Conservation (phyloP, 2,113 vertebrate species). For the Rana temporaria region DNA sequence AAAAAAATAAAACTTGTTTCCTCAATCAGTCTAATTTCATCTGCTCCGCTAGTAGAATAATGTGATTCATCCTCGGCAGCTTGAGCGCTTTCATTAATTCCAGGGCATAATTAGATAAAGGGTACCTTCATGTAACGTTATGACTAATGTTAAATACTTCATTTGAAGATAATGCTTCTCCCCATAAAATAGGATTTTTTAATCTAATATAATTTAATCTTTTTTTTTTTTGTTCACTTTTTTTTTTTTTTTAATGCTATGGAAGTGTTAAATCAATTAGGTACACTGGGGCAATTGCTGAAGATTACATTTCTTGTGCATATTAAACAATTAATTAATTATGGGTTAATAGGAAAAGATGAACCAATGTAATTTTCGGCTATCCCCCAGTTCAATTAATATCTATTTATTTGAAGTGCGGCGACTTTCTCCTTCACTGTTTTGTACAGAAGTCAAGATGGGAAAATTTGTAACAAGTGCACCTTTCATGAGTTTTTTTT, state of each 20-base stretch:
- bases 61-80: slow-evolving; percentile 29
- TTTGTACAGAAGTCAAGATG: neutral
- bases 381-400: slow-evolving; percentile 34
- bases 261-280: slow-evolving; percentile 50
- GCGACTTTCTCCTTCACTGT: slow-evolving; percentile 33
- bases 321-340: slow-evolving; percentile 50
- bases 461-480: neutral
- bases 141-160: slow-evolving; percentile 52
- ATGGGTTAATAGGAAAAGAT: slow-evolving; percentile 39
- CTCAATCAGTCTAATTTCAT: slow-evolving; percentile 38
- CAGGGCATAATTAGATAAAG: slow-evolving; percentile 52
- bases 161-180: slow-evolving; percentile 39
- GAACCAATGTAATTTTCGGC: slow-evolving; percentile 24
- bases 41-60: slow-evolving; percentile 54
- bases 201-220: slow-evolving; percentile 16
- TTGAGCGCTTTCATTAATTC: slow-evolving; percentile 55
- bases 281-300: slow-evolving; percentile 24
- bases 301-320: slow-evolving; percentile 23
- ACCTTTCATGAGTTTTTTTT: neutral
- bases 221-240: slow-evolving; percentile 2
- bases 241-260: neutral
- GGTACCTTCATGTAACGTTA: slow-evolving; percentile 21
- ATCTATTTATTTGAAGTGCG: slow-evolving; percentile 12
- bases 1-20: slow-evolving; percentile 49
- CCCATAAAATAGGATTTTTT: slow-evolving; percentile 38